A percentile compares a stretch with the other conserved stretches of the same genome.
Conservation (phyloP, 2,797 vertebrate species). For the Pachyuromys duprasi region DNA sequence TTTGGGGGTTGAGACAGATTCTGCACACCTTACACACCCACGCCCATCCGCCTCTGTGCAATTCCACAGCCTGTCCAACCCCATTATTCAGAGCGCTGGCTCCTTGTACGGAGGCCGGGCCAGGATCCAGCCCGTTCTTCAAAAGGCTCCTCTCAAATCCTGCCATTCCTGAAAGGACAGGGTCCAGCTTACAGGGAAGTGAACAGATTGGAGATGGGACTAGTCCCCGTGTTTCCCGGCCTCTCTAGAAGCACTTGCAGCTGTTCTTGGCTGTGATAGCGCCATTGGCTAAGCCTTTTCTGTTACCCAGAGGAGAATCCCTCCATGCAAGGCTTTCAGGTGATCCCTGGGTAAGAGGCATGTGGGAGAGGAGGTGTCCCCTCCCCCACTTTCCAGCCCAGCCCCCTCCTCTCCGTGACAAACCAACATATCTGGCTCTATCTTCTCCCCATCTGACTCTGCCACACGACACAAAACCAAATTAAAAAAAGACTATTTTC, state of each 20-base stretch:
- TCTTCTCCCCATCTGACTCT: conserved; percentile 43
- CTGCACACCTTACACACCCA: not conserved
- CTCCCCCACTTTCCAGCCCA: not conserved
- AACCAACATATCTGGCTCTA: not conserved
- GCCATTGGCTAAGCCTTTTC: not conserved
- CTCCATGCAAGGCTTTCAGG: too few species aligned
- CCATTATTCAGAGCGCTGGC: not conserved
- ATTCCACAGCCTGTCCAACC: not conserved
- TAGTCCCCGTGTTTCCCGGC: rapidly evolving
- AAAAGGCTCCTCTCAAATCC: conserved; percentile 48
- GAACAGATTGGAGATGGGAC: not conserved
- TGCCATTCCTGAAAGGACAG: not conserved
- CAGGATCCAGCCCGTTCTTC: conserved; percentile 31
- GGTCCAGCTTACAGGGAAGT: not conserved
- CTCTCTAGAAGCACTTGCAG: not conserved
- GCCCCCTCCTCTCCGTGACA: not conserved
- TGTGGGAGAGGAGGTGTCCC: rapidly evolving
- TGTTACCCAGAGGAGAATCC: not conserved
- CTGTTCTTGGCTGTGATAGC: not conserved
- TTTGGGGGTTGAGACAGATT: conserved; percentile 26
- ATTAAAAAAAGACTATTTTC: conserved; percentile 47
- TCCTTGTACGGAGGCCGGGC: not conserved
- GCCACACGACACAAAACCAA: not conserved
- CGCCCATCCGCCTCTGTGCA: not conserved
- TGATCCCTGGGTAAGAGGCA: not conserved